Percentiles rank a stretch among this genome's conserved stretches.
Conservation (phyloP, 2,888 invertebrate genomes). For the Poecilus cupreus region DNA sequence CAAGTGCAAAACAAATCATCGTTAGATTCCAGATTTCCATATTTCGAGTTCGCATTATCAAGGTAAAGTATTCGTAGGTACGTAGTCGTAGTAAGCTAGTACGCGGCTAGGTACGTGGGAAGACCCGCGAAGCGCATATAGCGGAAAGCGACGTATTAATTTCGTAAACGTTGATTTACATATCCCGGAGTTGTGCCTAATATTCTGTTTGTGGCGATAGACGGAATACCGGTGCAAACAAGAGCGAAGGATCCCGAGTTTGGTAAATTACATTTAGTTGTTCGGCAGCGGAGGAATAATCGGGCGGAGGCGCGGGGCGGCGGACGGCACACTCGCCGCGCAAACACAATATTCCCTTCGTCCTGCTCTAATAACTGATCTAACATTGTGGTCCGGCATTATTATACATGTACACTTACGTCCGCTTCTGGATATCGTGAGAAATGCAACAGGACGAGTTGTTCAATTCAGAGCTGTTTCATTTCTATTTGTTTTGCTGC, state of each 20-base stretch:
- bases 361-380: constrained; percentile 32
- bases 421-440: too few relatives aligned
- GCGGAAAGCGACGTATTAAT: constrained; percentile 45
- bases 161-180: constrained; percentile 56
- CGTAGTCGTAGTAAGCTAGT: too few relatives aligned
- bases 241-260: constrained; percentile 44
- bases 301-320: neutral
- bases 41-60: too few relatives aligned
- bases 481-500: too few relatives aligned
- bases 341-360: constrained; percentile 38
- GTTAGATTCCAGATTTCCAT: too few relatives aligned
- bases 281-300: constrained; percentile 23
- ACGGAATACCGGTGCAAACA: constrained; percentile 23
- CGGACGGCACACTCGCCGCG: too few relatives aligned
- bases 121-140: neutral
- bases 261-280: constrained; percentile 53
- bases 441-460: neutral
- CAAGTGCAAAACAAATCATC: too few relatives aligned
- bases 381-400: constrained; percentile 31
- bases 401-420: neutral
- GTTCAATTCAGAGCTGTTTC: neutral
- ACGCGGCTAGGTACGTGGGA: too few relatives aligned
- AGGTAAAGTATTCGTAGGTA: too few relatives aligned
- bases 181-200: constrained; percentile 44
- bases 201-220: constrained; percentile 46